Conservation (phyloP, 2,888 invertebrate species). For the Gisinianus flammeolus region DNA sequence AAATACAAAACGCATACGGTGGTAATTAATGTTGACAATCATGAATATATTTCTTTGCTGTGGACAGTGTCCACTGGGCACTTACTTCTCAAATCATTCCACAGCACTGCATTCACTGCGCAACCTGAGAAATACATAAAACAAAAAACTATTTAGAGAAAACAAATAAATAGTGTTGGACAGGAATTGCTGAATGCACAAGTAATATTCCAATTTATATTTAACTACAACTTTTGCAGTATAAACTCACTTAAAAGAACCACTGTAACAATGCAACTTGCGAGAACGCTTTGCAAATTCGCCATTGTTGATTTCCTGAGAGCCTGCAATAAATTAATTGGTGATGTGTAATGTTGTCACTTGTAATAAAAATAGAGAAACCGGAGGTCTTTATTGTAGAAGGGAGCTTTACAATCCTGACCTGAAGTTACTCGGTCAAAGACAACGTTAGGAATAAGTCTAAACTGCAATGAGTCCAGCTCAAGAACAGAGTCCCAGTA, state of each 20-base stretch:
- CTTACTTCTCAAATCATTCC: constrained; percentile 36
- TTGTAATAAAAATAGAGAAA: background rate
- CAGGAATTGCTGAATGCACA: too few relatives aligned
- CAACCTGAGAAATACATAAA: background rate
- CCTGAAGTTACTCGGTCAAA: too few relatives aligned
- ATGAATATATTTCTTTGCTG: too few relatives aligned
- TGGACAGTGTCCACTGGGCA: too few relatives aligned
- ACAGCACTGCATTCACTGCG: constrained; percentile 2
- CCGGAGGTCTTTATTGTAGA: background rate
- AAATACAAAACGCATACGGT: background rate
- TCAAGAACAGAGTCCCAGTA: too few relatives aligned
- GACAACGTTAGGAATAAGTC: too few relatives aligned
- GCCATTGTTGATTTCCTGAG: background rate
- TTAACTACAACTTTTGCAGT: too few relatives aligned
- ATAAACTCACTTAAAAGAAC: background rate
- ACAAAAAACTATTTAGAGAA: background rate
- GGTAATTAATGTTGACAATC: too few relatives aligned
- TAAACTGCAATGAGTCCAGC: too few relatives aligned
- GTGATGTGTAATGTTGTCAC: background rate
- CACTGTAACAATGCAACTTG: background rate
- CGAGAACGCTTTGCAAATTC: background rate
- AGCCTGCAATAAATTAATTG: background rate
- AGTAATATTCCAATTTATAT: too few relatives aligned
- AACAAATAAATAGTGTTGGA: background rate
- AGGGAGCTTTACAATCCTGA: too few relatives aligned